A percentile compares a stretch with the other conserved stretches of the same genome.
Conservation (phyloP, 2,888 invertebrate species). For the Catocala nupta region DNA sequence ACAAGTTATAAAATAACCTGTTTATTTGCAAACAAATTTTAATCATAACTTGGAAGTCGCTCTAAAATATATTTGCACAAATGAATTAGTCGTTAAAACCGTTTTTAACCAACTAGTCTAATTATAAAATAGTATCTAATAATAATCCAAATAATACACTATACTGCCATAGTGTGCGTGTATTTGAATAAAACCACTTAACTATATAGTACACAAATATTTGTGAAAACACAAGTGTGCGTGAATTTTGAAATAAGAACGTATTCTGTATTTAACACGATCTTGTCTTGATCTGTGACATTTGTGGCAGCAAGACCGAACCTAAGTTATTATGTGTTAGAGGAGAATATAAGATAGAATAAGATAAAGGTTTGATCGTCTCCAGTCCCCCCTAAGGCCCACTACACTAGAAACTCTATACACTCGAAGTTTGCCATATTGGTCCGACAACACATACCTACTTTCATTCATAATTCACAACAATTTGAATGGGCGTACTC, state of each 20-base stretch:
- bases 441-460: constrained; percentile 68
- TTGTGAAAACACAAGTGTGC: constrained; percentile 1
- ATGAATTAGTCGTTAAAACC: neutral
- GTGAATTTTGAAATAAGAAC: constrained; percentile 3
- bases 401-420: constrained; percentile 53
- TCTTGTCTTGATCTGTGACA: too few relatives aligned
- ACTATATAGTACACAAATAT: neutral
- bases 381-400: constrained; percentile 38
- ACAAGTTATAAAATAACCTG: too few relatives aligned
- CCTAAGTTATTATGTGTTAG: too few relatives aligned
- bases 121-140: neutral
- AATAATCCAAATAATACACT: neutral
- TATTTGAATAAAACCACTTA: neutral
- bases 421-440: constrained; percentile 60
- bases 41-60: too few relatives aligned
- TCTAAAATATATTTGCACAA: too few relatives aligned
- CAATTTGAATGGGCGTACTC: constrained; percentile 50
- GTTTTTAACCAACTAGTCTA: constrained; percentile 2
- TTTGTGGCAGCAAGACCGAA: too few relatives aligned
- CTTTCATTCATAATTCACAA: constrained; percentile 55
- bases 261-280: neutral
- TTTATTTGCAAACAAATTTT: too few relatives aligned
- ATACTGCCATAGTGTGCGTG: constrained; percentile 6
- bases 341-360: neutral
- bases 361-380: constrained; percentile 16